Conservation (phyloP, 2,797 vertebrate genomes). For the Bryconaethiops microstoma region DNA sequence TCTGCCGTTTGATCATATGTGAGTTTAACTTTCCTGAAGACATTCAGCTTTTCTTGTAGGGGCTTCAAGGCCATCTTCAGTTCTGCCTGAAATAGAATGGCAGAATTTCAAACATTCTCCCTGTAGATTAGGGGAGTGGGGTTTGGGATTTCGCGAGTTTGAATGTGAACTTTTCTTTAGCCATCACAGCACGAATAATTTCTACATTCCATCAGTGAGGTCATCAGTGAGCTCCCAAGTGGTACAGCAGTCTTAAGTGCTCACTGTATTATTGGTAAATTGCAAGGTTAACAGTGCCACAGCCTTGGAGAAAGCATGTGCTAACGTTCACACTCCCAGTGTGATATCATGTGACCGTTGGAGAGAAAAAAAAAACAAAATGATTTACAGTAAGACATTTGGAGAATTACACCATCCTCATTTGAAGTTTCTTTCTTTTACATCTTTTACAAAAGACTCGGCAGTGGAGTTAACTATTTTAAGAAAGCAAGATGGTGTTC, state of each 20-base stretch:
- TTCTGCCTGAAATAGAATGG: constrained; percentile 74
- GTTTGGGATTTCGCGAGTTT: neutral
- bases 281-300: no score
- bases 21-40: constrained; percentile 69
- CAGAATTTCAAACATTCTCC: constrained; percentile 57
- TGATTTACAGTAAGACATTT: neutral
- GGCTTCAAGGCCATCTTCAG: constrained; percentile 75
- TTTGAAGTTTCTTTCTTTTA: constrained; percentile 5
- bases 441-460: neutral
- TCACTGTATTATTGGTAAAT: no score
- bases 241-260: no score
- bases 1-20: constrained; percentile 73
- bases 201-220: neutral
- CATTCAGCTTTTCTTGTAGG: constrained; percentile 77
- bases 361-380: no score
- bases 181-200: neutral
- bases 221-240: no score
- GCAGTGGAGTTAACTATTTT: no score
- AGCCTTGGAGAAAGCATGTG: no score
- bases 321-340: no score
- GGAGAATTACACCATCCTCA: neutral
- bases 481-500: constrained; percentile 47
- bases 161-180: neutral
- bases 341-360: no score
- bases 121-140: constrained; percentile 22